These are phyloP conservation scores for Drosophila tanythrix DNA, from an alignment of 2,888 invertebrate species.

Conservation along the genomic window DNA sequence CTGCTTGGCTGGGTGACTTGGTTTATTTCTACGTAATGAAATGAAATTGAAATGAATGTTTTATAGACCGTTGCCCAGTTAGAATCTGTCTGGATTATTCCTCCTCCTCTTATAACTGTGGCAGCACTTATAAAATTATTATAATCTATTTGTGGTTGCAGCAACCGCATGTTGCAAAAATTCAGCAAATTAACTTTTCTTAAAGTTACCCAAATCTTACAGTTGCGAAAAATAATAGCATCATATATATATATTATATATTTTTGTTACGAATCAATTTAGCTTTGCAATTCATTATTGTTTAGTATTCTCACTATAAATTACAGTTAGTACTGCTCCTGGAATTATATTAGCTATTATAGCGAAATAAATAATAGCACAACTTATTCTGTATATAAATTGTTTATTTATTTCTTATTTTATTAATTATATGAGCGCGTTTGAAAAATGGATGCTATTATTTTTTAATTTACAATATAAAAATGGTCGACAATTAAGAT, in stretches of 20 bases:
- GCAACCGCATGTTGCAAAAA: slow-evolving; percentile 32
- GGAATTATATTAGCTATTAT: too few relatives aligned
- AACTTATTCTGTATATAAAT: not conserved
- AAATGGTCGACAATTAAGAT: not conserved
- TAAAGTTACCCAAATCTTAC: slow-evolving; percentile 6
- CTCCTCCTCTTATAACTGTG: slow-evolving; percentile 18
- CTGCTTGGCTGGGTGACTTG: slow-evolving; percentile 64
- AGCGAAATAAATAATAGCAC: not conserved
- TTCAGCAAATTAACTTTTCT: slow-evolving; percentile 11
- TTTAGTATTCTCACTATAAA: too few relatives aligned
- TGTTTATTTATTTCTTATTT: not conserved
- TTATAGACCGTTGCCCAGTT: slow-evolving; percentile 65
- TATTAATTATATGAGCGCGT: not conserved
- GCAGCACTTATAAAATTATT: slow-evolving; percentile 55
- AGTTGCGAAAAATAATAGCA: not conserved
- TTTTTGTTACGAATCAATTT: too few relatives aligned
- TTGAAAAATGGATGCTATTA: not conserved
- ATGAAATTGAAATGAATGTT: slow-evolving; percentile 81
- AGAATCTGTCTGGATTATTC: slow-evolving; percentile 21
- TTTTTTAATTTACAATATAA: not conserved
- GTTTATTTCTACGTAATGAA: slow-evolving; percentile 79
- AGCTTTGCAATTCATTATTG: too few relatives aligned
- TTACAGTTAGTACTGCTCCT: too few relatives aligned
- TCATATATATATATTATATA: too few relatives aligned
- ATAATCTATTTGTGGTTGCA: slow-evolving; percentile 39